Percentiles rank a stretch among this genome's conserved stretches.
phyloP scores from a whole-genome alignment of 2,888 invertebrate species.

The Zaprionus obscuricornis region DNA sequence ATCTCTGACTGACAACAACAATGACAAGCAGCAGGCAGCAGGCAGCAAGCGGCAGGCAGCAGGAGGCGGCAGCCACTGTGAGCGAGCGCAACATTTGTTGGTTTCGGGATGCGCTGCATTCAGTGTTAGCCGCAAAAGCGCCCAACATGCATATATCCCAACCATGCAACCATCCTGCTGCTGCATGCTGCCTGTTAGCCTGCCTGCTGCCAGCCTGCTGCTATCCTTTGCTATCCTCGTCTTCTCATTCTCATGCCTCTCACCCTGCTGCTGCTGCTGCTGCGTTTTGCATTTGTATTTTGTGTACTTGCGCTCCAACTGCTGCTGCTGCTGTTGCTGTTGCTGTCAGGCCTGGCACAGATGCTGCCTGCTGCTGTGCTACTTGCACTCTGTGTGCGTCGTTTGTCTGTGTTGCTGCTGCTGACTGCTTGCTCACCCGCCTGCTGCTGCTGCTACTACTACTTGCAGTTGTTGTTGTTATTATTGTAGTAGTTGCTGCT shows the following conservation, averaged over 20 bases:
- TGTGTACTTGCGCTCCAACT: constrained; percentile 47
- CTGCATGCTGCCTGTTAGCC: constrained; percentile 2
- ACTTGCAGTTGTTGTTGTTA: constrained; percentile 5
- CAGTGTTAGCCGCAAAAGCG: constrained; percentile 44
- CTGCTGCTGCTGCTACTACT: not conserved
- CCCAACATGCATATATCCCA: constrained; percentile 14
- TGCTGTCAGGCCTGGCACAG: constrained; percentile 41
- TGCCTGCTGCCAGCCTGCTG: not conserved
- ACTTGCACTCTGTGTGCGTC: constrained; percentile 41
- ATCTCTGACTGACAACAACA: constrained; percentile 16
- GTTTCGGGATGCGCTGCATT: too few species aligned
- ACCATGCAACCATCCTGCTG: not conserved
- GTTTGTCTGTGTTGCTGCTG: constrained; percentile 30
- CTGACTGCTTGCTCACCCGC: not conserved
- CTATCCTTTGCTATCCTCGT: not conserved
- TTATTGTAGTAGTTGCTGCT: constrained; percentile 9
- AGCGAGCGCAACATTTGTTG: constrained; percentile 48
- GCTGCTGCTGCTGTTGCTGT: too few species aligned
- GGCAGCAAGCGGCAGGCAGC: too few species aligned
- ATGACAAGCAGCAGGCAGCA: constrained; percentile 10
- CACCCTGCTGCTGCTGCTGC: not conserved
- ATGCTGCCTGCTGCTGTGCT: constrained; percentile 44
- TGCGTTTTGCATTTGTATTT: constrained; percentile 25
- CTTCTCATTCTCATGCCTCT: not conserved
- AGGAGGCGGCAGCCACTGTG: constrained; percentile 16